Evolutionary conservation across 2,113 vertebrate genomes (phyloP), one percentile per base, ranked within the genome.

Genomic region (Odocoileus virginianus): DNA sequence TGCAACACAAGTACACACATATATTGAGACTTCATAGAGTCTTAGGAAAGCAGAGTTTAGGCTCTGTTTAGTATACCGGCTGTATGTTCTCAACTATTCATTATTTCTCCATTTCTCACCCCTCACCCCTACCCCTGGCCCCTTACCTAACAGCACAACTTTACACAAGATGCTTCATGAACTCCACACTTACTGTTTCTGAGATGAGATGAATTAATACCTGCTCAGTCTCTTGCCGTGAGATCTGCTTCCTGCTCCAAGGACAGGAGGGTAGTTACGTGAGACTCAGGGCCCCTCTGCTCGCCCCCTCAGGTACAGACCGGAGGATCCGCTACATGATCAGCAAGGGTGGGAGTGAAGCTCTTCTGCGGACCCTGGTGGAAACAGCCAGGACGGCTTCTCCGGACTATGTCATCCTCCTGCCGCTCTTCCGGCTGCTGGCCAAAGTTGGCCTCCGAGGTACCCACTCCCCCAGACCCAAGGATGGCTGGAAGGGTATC

Each of bases 371-470:
- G 88, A 99, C 99, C 6, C 98, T 99, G 86, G 96, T 99, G 82
- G 97, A 99, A 0, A 94, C 98, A 0, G 98, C 98, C 14, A 97
- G 33, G 47, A 96, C 96, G 0, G 92, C 98, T 12, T 97, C 96
- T 0, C 99, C 98, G 0, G 99, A 99, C 98, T 99, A 99, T 36
- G 98, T 97, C 33, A 25, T 99, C 64, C 98, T 99, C 25, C 97
- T 99, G 95, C 99, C 99, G 4, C 98, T 99, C 60, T 97, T 99
- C 74, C 98, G 99, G 13, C 98, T 99, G 89, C 98, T 99, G 98
- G 99, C 99, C 97, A 99, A 99, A 98, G 99, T 99, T 0, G 99
- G 99, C 74, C 99, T 99, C 28, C 98, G 99, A 99, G 99, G 99
- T 99, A 99, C 15, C 4, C 13, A 47, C 0, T 3, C 4, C 52